Evolutionary conservation across 2,113 vertebrate genomes (phyloP).

Genomic region (Rallus limicola): DNA sequence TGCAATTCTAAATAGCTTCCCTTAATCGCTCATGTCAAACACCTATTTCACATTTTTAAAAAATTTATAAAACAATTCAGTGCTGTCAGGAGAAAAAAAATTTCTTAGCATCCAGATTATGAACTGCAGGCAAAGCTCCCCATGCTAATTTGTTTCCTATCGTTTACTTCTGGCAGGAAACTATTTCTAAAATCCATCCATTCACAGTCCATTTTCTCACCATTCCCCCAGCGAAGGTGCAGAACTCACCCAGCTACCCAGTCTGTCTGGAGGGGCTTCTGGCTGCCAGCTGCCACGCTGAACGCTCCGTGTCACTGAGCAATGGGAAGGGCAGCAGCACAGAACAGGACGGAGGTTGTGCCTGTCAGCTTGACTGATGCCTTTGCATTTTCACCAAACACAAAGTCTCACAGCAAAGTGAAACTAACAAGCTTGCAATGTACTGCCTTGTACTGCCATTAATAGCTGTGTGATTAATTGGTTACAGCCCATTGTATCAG

Average conservation of each 20-base stretch:
- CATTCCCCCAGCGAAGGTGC: neutral
- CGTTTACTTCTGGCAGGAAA: conserved; percentile 33
- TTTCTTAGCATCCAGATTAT: conserved; percentile 61
- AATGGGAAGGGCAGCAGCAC: neutral
- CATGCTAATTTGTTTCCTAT: conserved; percentile 46
- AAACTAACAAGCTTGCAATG: neutral
- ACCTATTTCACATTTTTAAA: conserved; percentile 65
- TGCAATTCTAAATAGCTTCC: conserved; percentile 57
- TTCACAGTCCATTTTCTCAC: neutral
- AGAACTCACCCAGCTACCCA: neutral
- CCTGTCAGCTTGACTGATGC: neutral
- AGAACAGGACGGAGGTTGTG: neutral
- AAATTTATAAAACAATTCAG: conserved; percentile 73
- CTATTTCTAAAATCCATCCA: conserved; percentile 29
- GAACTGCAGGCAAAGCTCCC: conserved; percentile 38
- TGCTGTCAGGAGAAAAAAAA: conserved; percentile 30
- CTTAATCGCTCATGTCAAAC: conserved; percentile 66
- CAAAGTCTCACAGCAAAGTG: neutral
- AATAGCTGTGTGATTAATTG: conserved; percentile 19
- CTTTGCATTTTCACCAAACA: neutral
- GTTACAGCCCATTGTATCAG: conserved; percentile 5
- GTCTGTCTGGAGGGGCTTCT: neutral
- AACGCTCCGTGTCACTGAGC: neutral
- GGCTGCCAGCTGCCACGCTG: neutral
- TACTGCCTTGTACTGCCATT: neutral